Evolutionary conservation across 2,113 vertebrate species (phyloP).

Genomic region (Eleginops maclovinus): DNA sequence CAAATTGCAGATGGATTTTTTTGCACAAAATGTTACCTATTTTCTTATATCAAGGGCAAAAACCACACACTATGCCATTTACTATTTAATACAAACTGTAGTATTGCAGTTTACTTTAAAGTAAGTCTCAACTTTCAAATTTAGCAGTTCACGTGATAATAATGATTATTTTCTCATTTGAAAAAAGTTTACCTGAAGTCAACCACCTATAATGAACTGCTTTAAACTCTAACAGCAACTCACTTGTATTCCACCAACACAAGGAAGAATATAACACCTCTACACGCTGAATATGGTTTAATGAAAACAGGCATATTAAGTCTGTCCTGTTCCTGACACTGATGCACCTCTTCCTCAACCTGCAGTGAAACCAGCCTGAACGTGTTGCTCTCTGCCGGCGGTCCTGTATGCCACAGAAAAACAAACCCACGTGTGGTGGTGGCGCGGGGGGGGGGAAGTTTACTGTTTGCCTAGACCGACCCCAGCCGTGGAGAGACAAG

Average conservation of each 20-base stretch:
- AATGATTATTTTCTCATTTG: not conserved
- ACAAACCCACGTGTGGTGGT: slow-evolving; percentile 9
- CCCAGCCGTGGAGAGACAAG: slow-evolving; percentile 88
- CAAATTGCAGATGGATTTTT: not conserved
- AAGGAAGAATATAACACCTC: not conserved
- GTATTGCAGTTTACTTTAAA: not conserved
- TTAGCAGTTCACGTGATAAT: not conserved
- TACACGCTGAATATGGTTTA: not conserved
- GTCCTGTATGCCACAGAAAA: slow-evolving; percentile 57
- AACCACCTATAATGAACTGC: not conserved
- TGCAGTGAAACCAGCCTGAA: slow-evolving; percentile 59
- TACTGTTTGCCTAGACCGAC: slow-evolving; percentile 87
- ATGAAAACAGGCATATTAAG: not conserved
- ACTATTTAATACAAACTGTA: not conserved
- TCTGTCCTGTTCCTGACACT: not conserved
- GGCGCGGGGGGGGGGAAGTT: slow-evolving; percentile 71
- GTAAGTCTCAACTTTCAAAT: not conserved
- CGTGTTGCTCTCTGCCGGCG: slow-evolving; percentile 41
- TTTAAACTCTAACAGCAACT: not conserved
- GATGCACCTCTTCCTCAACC: slow-evolving; percentile 16
- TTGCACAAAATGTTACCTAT: not conserved
- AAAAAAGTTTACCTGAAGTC: not conserved
- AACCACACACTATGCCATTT: not conserved
- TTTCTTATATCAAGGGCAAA: not conserved
- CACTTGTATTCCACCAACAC: not conserved